These are phyloP conservation scores for Urechis unicinctus DNA, from an alignment of 2,888 invertebrate species.

Conservation along the genomic window DNA sequence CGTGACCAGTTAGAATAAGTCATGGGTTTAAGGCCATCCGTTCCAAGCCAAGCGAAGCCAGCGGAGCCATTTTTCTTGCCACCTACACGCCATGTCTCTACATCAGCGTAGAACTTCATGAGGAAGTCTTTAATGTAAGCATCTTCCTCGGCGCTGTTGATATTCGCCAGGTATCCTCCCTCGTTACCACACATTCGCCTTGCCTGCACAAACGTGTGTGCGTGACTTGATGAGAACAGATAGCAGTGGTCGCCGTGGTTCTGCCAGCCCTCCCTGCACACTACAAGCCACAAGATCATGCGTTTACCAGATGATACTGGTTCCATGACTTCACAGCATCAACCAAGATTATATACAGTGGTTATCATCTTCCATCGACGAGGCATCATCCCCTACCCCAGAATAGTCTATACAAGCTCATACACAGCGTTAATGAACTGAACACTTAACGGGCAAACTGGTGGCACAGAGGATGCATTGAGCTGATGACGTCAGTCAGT, in stretches of 20 bases:
- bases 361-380: no score
- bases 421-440: no score
- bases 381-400: no score
- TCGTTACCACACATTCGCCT: constrained; percentile 44
- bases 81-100: constrained; percentile 29
- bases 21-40: constrained; percentile 25
- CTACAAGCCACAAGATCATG: constrained; percentile 20
- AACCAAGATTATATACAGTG: no score
- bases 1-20: constrained; percentile 29
- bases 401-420: no score
- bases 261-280: constrained; percentile 53
- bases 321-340: no score
- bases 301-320: no score
- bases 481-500: no score
- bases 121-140: constrained; percentile 57
- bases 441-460: no score
- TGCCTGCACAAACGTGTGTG: constrained; percentile 32
- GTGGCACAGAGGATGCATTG: no score
- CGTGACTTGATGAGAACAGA: constrained; percentile 40
- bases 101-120: constrained; percentile 28
- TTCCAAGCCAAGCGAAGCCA: constrained; percentile 13
- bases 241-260: constrained; percentile 56
- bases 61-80: constrained; percentile 24
- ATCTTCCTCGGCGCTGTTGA: constrained; percentile 54
- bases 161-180: constrained; percentile 51